phyloP scores from a whole-genome alignment of 2,797 vertebrate species.

The Phaenicophaeus curvirostris region DNA sequence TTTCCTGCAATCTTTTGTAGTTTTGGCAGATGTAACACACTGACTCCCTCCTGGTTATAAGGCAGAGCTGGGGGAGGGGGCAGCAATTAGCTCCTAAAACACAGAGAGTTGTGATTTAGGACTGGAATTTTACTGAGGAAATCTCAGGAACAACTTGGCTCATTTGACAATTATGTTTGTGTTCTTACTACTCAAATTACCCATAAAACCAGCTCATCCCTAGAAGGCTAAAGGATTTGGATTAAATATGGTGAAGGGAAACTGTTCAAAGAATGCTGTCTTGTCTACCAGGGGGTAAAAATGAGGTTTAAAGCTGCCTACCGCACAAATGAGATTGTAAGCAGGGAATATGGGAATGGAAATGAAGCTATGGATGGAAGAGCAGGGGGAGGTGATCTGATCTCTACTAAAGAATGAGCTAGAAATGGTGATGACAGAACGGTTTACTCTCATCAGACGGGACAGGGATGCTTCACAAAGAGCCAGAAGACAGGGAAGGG shows the following conservation, averaged over 20 bases:
- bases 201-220: neutral
- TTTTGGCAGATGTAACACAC: neutral
- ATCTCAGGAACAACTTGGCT: neutral
- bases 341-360: neutral
- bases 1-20: neutral
- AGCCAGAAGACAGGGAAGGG: neutral
- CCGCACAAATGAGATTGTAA: neutral
- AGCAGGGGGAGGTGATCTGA: neutral
- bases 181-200: constrained; percentile 3
- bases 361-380: constrained; percentile 10
- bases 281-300: constrained; percentile 15
- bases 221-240: neutral
- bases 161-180: neutral
- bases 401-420: neutral
- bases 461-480: neutral
- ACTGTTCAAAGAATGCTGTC: constrained; percentile 27
- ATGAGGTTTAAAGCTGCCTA: neutral
- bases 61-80: too few relatives aligned
- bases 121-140: neutral
- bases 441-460: neutral
- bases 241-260: constrained; percentile 7
- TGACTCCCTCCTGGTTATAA: neutral
- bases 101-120: neutral
- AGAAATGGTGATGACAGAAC: neutral
- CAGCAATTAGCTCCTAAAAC: neutral